Base-by-base conservation (phyloP, 2,797 vertebrate species). In the Coccyzus lansbergi region DNA sequence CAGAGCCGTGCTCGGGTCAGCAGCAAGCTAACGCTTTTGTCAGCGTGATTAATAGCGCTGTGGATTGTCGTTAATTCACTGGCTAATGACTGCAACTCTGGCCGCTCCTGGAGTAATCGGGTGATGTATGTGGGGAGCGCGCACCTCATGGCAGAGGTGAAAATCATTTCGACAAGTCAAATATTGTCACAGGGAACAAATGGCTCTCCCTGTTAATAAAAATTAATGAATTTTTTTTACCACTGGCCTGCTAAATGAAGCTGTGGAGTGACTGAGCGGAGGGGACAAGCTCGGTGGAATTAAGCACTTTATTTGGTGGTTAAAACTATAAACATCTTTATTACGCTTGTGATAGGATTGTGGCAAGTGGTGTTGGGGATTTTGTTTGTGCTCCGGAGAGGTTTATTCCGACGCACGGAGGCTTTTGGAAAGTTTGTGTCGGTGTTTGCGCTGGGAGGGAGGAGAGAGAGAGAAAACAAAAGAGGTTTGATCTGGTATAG, bases 11-110 rank as follows among this genome's bases (percentile, higher is more conserved):
- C 98, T 98, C 97, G 98, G 98, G 98, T 98, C 98, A 98, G 97
- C 95, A 93, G 97, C 95, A 92, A 97, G 98, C 98, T 98, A 98
- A 98, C 97, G 98, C 98, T 98, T 98, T 99, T 99, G 99, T 99
- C 99, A 99, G 98, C 95, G 99, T 99, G 99, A 99, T 99, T 99
- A 99, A 99, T 99, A 99, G 99, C 98, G 96, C 92, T 97, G 98
- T 98, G 98, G 98, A 98, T 98, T 98, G 98, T 98, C 98, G 98
- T 99, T 99, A 99, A 99, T 99, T 99, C 99, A 99, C 98, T 98
- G 98, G 99, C 98, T 99, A 99, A 99, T 99, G 99, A 99, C 98
- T 99, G 98, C 98, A 98, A 98, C 98, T 97, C 97, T 97, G 98
- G 91, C 98, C 96, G 97, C 97, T 98, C 98, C 97, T 95, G 95